Evolutionary conservation across 2,113 vertebrate species (phyloP), one percentile per base, ranked within the genome.

Genomic region (Platycercus adscitus): DNA sequence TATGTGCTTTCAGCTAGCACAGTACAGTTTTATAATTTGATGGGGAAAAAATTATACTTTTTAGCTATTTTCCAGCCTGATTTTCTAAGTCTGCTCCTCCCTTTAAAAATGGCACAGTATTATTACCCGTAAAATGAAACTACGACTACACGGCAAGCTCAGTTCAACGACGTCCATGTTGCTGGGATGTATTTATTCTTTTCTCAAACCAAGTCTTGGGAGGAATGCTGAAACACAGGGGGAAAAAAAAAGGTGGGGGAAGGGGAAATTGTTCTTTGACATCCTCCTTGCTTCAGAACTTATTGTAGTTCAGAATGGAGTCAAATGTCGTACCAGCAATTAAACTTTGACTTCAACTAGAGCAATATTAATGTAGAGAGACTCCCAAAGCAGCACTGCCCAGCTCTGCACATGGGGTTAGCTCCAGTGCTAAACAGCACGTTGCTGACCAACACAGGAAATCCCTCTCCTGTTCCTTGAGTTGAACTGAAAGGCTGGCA

Each of bases 401-500:
- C 90, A 76, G 81, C 56, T 77, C 79, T 77, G 75, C 41, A 65
- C 77, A 75, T 70, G 79, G 78, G 83, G 80, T 97, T 77, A 91
- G 88, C 80, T 83, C 90, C 73, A 95, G 94, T 98, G 98, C 94
- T 76, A 97, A 96, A 95, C 91, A 96, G 97, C 97, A 97, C 97
- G 96, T 97, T 96, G 91, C 95, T 90, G 91, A 97, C 92, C 83
- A 76, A 72, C 95, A 95, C 97, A 98, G 98, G 97, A 98, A 97
- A 98, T 98, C 97, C 94, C 97, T 95, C 90, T 96, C 92, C 83
- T 91, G 92, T 97, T 96, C 95, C 95, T 95, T 96, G 94, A 97
- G 96, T 65, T 95, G 78, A 97, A 97, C 95, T 3, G 4, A 83
- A 95, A 71, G 61, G 73, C 91, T 96, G 77, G 88, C 90, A 91